Percentiles rank a stretch among this genome's conserved stretches.
Conservation (phyloP, 2,888 invertebrate genomes). For the Notodonta dromedarius region DNA sequence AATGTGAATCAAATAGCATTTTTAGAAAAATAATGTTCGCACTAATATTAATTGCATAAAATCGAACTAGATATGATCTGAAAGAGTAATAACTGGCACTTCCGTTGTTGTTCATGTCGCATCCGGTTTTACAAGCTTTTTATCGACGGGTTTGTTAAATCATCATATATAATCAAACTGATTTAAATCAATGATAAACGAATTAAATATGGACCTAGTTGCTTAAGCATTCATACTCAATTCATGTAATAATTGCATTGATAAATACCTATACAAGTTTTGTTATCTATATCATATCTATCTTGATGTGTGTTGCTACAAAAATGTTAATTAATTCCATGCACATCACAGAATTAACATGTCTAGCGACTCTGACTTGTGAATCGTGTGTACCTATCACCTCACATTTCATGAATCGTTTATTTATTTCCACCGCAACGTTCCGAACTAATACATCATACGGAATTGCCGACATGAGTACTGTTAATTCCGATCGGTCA, state of each 20-base stretch:
- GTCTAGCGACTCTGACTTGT: constrained; percentile 6
- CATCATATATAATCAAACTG: constrained; percentile 23
- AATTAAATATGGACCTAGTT: constrained; percentile 31
- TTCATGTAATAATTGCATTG: no score
- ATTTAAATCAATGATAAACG: constrained; percentile 21
- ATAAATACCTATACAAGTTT: no score
- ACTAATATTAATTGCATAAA: neutral
- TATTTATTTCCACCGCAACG: neutral
- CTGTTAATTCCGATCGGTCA: constrained; percentile 54
- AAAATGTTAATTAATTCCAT: constrained; percentile 11
- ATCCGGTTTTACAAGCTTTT: constrained; percentile 25
- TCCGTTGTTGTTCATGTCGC: constrained; percentile 22
- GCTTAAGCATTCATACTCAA: constrained; percentile 4
- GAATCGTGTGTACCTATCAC: neutral
- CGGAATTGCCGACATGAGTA: constrained; percentile 25
- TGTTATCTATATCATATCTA: no score
- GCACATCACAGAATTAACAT: constrained; percentile 17
- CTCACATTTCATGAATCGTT: neutral
- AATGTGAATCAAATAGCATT: neutral
- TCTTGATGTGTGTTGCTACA: no score
- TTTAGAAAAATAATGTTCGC: neutral
- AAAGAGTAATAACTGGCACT: constrained; percentile 13
- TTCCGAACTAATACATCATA: constrained; percentile 23
- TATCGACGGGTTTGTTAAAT: constrained; percentile 22
- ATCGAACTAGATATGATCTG: neutral